Conservation (phyloP, 2,888 invertebrate genomes). For the Charanyca ferruginea region DNA sequence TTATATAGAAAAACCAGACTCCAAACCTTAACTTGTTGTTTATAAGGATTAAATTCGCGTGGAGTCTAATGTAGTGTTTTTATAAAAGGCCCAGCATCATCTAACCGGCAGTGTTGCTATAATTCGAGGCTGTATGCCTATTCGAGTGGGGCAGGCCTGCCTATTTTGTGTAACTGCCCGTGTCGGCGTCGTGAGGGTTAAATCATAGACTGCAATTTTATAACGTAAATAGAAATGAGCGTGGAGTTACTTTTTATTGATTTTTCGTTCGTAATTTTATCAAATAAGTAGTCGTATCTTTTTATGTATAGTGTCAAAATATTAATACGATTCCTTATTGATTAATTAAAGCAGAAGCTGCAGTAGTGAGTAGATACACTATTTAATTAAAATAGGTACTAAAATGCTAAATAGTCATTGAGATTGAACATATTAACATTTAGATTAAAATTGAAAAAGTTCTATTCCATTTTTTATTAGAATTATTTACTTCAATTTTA, state of each 20-base stretch:
- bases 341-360: not conserved
- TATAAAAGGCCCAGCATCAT: slow-evolving; percentile 42
- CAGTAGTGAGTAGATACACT: no score
- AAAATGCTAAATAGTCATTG: no score
- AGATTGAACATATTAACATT: no score
- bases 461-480: no score
- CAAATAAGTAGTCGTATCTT: not conserved
- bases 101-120: slow-evolving; percentile 41
- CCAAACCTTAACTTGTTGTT: not conserved
- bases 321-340: not conserved
- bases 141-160: slow-evolving; percentile 39
- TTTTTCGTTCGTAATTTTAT: slow-evolving; percentile 23
- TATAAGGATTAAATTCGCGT: slow-evolving; percentile 34
- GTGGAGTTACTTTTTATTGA: slow-evolving; percentile 32
- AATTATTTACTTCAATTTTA: slow-evolving; percentile 21
- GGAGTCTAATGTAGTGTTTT: slow-evolving; percentile 22
- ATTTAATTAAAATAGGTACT: no score
- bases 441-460: no score
- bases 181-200: slow-evolving; percentile 32
- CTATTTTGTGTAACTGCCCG: slow-evolving; percentile 55
- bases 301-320: not conserved
- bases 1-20: slow-evolving; percentile 7
- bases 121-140: slow-evolving; percentile 52
- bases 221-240: slow-evolving; percentile 33
- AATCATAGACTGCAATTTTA: slow-evolving; percentile 48